Base-by-base conservation (phyloP, 2,797 vertebrate genomes). In the Artibeus jamaicensis region DNA sequence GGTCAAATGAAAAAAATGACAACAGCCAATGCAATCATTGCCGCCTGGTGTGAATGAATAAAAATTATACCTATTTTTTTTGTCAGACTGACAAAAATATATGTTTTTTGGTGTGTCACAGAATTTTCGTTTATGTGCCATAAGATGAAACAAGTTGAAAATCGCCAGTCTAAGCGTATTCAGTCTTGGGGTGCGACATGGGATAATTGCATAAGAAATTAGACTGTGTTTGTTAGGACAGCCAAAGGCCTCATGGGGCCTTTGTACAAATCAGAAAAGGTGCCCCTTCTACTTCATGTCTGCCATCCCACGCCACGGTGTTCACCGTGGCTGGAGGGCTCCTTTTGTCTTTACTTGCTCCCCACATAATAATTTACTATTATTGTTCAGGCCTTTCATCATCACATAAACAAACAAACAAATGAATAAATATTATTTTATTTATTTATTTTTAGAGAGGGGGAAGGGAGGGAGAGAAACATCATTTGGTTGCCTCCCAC, bases 301-400 rank as follows among this genome's bases (percentile, higher is more conserved):
- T 50, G 9, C n/a, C 3, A 14, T 46, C 29, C 65, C n/a, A 2
- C 6, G 24, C 42, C 42, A 15, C 0, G 1, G 5, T 65, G 39
- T 32, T 76, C 50, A 37, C 42, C 9, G 62, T 68, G 79, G 34
- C 83, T 53, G 12, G 9, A 65, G 26, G 78, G 65, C 34, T 59
- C 19, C 53, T n/a, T 86, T 53, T 88, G 59, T 74, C 37, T 18
- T 88, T 29, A 32, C 34, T 83, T 24, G 67, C 74, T 78, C 15
- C 9, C 21, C 46, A 50, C 19, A 22, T 81, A 44, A 10, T 74
- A 16, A 21, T 53, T 37, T 50, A 59, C 34, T 53, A 3, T 22
- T 86, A 65, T 77, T 65, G 6, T 85, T 81, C 32, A 68, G 15
- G 55, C 19, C 18, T 59, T 71, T 70, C 19, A 62, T 32, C 6